A percentile compares a stretch with the other conserved stretches of the same genome.
Conservation (phyloP, 2,888 invertebrate species). For the Epirrita christyi region DNA sequence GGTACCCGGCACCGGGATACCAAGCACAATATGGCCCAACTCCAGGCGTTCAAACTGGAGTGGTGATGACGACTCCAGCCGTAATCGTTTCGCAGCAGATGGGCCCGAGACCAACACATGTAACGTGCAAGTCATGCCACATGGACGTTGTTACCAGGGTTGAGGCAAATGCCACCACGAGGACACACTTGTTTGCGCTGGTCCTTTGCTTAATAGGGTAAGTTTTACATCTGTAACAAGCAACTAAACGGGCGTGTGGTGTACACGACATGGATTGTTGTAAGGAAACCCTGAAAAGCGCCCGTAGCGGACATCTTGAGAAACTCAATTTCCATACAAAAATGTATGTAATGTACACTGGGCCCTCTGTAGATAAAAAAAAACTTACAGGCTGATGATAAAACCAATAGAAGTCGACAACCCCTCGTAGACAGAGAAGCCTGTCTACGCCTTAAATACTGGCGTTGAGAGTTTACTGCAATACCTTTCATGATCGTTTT, state of each 20-base stretch:
- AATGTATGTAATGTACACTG: too few relatives aligned
- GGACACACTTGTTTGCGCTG: conserved; percentile 82
- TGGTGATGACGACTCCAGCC: conserved; percentile 28
- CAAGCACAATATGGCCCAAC: conserved; percentile 3
- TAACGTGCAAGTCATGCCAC: conserved; percentile 76
- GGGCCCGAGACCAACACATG: conserved; percentile 49
- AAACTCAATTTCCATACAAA: too few relatives aligned
- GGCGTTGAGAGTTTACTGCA: too few relatives aligned
- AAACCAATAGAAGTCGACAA: too few relatives aligned
- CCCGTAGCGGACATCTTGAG: too few relatives aligned
- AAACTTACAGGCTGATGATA: too few relatives aligned
- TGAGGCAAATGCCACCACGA: conserved; percentile 66
- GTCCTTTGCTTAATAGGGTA: conserved; percentile 75
- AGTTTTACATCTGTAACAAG: conserved; percentile 33
- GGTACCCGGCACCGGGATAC: conserved; percentile 14
- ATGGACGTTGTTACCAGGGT: conserved; percentile 70
- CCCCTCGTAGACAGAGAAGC: too few relatives aligned
- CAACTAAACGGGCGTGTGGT: too few relatives aligned
- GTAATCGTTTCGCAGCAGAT: conserved; percentile 45
- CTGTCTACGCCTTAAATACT: too few relatives aligned
- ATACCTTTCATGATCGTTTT: too few relatives aligned
- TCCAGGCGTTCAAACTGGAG: conserved; percentile 1
- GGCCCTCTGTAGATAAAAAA: background rate
- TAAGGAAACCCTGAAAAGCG: too few relatives aligned
- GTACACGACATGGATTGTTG: too few relatives aligned